A percentile compares a stretch with the other conserved stretches of the same genome.
phyloP scores from a whole-genome alignment of 1,140 invertebrate species.

The Aporrectodea caliginosa region DNA sequence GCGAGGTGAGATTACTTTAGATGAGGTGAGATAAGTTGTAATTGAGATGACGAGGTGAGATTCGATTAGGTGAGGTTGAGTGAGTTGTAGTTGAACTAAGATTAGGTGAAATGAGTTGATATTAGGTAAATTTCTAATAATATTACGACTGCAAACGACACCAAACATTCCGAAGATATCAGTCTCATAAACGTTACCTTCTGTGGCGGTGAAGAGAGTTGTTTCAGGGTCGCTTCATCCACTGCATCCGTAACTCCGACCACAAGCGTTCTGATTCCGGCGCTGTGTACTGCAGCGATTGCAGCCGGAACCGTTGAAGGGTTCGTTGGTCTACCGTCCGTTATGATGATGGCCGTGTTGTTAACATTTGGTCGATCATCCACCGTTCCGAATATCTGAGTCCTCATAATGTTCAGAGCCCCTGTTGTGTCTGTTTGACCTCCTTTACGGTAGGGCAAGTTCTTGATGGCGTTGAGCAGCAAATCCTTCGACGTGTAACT shows the following conservation, averaged over 20 bases:
- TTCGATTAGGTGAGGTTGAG: too few species aligned
- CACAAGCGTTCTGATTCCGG: slow-evolving; percentile 7
- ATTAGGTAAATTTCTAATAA: too few species aligned
- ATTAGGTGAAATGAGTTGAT: too few species aligned
- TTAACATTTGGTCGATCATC: neutral
- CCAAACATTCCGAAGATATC: too few species aligned
- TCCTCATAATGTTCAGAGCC: slow-evolving; percentile 9
- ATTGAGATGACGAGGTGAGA: too few species aligned
- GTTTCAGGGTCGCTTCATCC: neutral
- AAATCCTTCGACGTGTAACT: slow-evolving; percentile 15
- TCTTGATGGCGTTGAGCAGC: neutral
- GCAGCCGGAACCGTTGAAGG: neutral
- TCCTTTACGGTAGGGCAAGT: neutral
- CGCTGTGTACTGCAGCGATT: neutral
- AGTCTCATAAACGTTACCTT: neutral
- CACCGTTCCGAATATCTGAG: neutral
- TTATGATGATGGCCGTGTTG: slow-evolving; percentile 18
- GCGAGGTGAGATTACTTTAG: too few species aligned
- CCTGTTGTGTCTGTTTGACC: slow-evolving; percentile 9
- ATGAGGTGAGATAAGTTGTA: too few species aligned
- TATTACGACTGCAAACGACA: too few species aligned
- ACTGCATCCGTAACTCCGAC: slow-evolving; percentile 14
- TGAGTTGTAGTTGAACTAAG: too few species aligned
- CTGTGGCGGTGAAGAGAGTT: neutral
- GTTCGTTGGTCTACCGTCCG: slow-evolving; percentile 12